Evolutionary conservation across 2,888 invertebrate species (phyloP).

Genomic region (Plagodis dolabraria): DNA sequence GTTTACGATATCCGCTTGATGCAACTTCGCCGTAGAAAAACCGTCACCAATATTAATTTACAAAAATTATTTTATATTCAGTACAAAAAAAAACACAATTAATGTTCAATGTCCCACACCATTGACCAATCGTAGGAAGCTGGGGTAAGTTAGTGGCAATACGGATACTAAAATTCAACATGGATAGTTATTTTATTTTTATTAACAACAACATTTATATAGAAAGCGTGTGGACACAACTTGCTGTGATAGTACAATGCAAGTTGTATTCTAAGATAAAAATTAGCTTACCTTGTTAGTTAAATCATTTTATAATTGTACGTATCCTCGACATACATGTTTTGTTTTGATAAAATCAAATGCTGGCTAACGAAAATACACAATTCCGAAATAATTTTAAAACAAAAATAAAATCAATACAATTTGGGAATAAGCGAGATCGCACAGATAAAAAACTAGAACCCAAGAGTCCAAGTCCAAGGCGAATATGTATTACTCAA

Average conservation of each 20-base stretch:
- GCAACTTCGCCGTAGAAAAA: conserved; percentile 46
- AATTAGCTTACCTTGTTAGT: too few relatives aligned
- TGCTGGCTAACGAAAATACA: background rate
- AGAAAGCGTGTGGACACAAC: background rate
- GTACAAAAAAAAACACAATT: background rate
- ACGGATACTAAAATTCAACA: background rate
- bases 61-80: background rate
- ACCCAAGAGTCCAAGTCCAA: too few relatives aligned
- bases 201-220: background rate
- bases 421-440: background rate
- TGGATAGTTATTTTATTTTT: conserved; percentile 1
- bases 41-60: conserved; percentile 6
- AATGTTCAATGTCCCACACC: conserved; percentile 43
- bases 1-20: conserved; percentile 28
- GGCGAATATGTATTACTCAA: too few relatives aligned
- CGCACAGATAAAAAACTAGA: background rate
- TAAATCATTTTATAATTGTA: too few relatives aligned
- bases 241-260: too few relatives aligned
- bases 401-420: background rate
- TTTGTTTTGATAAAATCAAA: too few relatives aligned
- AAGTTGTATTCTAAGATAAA: too few relatives aligned
- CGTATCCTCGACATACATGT: too few relatives aligned
- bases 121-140: conserved; percentile 70
- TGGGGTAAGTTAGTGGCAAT: conserved; percentile 47
- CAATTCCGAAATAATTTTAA: background rate